Conservation (phyloP, 2,113 vertebrate genomes). For the Sinocyclocheilus anophthalmus region DNA sequence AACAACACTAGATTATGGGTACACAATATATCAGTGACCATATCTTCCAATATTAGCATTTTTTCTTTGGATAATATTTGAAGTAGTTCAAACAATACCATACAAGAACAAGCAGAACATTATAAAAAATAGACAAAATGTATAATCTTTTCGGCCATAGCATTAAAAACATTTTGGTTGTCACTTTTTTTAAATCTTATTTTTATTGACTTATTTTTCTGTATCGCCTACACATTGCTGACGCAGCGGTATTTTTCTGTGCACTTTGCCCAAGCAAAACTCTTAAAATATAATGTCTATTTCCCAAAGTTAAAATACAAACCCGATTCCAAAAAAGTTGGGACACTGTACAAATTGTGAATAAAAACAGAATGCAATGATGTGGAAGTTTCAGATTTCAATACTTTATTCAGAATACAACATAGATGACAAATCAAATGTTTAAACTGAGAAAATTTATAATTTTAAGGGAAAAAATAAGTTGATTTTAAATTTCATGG, state of each 20-base stretch:
- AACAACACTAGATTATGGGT: no score
- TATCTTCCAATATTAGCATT: neutral
- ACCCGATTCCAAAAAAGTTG: no score
- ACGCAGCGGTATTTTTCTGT: neutral
- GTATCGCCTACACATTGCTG: neutral
- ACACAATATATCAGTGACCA: neutral
- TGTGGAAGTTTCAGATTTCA: no score
- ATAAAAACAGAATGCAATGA: no score
- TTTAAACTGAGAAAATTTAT: no score
- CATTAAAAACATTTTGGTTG: neutral
- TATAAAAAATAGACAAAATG: neutral
- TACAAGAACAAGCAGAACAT: neutral
- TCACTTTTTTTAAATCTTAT: neutral
- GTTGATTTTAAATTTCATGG: no score
- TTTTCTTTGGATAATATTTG: neutral
- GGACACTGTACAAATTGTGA: no score
- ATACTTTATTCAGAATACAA: no score
- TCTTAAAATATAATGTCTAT: neutral
- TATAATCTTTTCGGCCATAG: neutral
- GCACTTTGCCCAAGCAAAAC: neutral
- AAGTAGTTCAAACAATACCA: no score
- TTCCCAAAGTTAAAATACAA: neutral
- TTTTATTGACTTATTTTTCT: neutral
- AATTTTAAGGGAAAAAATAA: no score
- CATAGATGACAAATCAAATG: no score